Evolutionary conservation across 2,113 vertebrate species (phyloP).

Genomic region (Heliornis fulica): DNA sequence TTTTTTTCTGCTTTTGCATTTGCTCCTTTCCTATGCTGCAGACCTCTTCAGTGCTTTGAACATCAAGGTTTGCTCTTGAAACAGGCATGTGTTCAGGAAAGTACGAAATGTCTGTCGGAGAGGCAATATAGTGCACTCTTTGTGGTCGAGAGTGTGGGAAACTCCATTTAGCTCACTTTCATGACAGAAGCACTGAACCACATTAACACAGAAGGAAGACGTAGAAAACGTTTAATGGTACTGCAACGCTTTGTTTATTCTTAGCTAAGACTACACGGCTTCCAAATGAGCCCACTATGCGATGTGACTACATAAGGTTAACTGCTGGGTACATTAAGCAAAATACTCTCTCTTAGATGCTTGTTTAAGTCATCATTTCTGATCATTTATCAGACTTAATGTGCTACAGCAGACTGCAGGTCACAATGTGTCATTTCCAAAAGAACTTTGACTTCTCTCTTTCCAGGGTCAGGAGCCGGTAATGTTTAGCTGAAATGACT

Average conservation of each 20-base stretch:
- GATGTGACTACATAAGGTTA: conserved; percentile 50
- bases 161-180: conserved; percentile 53
- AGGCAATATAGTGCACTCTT: conserved; percentile 53
- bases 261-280: conserved; percentile 25
- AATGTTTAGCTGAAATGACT: conserved; percentile 39
- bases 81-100: conserved; percentile 51
- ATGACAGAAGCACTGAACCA: conserved; percentile 67
- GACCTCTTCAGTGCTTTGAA: background rate
- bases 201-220: conserved; percentile 58
- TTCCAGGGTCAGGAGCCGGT: conserved; percentile 55
- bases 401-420: conserved; percentile 65
- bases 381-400: conserved; percentile 72
- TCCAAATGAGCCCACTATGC: conserved; percentile 64
- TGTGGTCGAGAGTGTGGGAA: conserved; percentile 63
- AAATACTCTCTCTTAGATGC: conserved; percentile 61
- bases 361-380: conserved; percentile 72
- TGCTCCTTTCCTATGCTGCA: background rate
- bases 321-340: conserved; percentile 69
- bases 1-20: background rate
- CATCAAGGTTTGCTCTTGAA: background rate
- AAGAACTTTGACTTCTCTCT: conserved; percentile 57
- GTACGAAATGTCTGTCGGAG: conserved; percentile 2
- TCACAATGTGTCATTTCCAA: conserved; percentile 66
- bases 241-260: conserved; percentile 49
- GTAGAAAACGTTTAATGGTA: conserved; percentile 40